A percentile compares a stretch with the other conserved stretches of the same genome.
phyloP scores from a whole-genome alignment of 2,113 vertebrate genomes.

The Gila orcuttii region DNA sequence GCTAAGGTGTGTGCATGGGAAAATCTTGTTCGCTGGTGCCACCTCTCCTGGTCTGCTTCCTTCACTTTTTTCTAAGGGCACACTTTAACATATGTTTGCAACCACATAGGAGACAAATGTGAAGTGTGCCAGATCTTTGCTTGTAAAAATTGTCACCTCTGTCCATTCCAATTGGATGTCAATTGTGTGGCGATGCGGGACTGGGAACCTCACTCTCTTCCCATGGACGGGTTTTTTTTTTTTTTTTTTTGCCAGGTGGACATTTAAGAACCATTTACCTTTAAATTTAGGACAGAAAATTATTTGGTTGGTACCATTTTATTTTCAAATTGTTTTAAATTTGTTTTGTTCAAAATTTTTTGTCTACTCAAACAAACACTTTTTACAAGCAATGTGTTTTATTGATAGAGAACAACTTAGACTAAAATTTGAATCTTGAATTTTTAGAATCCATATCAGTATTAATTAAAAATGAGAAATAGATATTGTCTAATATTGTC shows the following conservation, averaged over 20 bases:
- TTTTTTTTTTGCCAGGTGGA: background rate
- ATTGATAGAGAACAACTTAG: too few relatives aligned
- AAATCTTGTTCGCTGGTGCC: background rate
- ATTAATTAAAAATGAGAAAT: too few relatives aligned
- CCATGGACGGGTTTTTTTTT: background rate
- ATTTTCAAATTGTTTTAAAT: background rate
- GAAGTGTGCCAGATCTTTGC: slow-evolving; percentile 47
- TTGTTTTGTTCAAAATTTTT: background rate
- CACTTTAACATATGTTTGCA: slow-evolving; percentile 34
- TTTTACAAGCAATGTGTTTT: too few relatives aligned
- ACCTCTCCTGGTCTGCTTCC: background rate
- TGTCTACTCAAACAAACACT: too few relatives aligned
- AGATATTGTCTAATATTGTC: too few relatives aligned
- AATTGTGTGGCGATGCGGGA: slow-evolving; percentile 22
- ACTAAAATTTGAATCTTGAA: too few relatives aligned
- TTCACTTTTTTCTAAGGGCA: slow-evolving; percentile 39
- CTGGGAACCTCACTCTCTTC: slow-evolving; percentile 1
- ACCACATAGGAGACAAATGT: slow-evolving; percentile 19
- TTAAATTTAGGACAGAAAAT: background rate
- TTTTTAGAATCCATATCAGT: too few relatives aligned
- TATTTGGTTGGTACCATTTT: background rate
- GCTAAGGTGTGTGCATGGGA: slow-evolving; percentile 17
- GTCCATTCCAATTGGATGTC: background rate
- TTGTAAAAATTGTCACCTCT: slow-evolving; percentile 1
- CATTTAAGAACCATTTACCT: background rate